Conservation (phyloP, 2,113 vertebrate genomes). For the Trogon melanurus region DNA sequence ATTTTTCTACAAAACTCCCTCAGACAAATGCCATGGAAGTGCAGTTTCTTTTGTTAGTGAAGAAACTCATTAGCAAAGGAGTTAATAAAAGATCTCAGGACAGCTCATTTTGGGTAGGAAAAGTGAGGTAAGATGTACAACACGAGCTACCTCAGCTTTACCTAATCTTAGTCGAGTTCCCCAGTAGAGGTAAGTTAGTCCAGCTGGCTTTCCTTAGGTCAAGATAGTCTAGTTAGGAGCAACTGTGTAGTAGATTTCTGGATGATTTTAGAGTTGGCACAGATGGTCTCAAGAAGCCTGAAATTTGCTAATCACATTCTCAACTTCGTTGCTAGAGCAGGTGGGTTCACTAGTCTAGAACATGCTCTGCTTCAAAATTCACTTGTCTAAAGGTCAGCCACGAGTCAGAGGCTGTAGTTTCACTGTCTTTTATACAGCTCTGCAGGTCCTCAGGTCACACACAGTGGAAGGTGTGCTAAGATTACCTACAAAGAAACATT, state of each 20-base stretch:
- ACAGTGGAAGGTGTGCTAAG: not conserved
- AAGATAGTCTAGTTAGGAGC: not conserved
- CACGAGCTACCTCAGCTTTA: not conserved
- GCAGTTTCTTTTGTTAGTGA: not conserved
- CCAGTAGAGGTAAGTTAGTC: not conserved
- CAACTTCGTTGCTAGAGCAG: not conserved
- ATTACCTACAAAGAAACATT: not conserved
- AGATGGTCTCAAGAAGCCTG: not conserved
- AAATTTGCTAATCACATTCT: not conserved
- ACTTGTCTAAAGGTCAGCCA: not conserved
- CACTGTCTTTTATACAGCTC: not conserved
- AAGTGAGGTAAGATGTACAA: not conserved
- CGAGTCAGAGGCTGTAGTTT: rapidly evolving
- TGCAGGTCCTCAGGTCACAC: not conserved
- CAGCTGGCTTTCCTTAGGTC: not conserved
- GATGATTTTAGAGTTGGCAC: not conserved
- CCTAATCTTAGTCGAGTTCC: not conserved
- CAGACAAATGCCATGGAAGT: not conserved
- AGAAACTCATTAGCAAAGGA: not conserved
- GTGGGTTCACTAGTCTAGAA: not conserved
- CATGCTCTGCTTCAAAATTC: not conserved
- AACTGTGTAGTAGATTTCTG: not conserved
- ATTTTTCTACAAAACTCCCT: not conserved
- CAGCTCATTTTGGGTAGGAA: not conserved
- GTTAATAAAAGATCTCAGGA: not conserved